Conservation (phyloP, 2,797 vertebrate genomes). For the Scolopax bukidnonensis region DNA sequence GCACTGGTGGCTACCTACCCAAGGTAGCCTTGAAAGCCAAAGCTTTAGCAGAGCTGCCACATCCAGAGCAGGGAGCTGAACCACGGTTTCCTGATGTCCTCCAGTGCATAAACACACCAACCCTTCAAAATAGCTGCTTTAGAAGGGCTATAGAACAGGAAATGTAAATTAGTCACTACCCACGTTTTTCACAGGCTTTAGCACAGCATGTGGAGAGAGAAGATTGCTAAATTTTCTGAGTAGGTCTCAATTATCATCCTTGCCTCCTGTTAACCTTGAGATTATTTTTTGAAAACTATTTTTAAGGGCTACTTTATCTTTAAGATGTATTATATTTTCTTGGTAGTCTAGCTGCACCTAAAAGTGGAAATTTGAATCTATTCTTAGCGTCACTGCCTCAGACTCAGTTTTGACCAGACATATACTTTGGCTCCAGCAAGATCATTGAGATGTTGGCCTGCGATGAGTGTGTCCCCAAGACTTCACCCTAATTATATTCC, state of each 20-base stretch:
- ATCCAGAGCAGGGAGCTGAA: background rate
- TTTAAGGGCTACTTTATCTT: background rate
- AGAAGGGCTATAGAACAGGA: background rate
- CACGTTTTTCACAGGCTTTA: background rate
- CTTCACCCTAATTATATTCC: background rate
- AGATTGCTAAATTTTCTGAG: background rate
- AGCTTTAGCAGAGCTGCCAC: background rate
- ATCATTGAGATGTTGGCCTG: background rate
- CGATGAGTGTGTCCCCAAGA: background rate
- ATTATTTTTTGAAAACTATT: background rate
- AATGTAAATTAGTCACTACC: background rate
- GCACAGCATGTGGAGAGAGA: background rate
- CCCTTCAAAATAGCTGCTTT: background rate
- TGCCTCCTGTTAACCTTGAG: background rate
- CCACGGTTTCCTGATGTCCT: background rate
- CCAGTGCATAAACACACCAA: background rate
- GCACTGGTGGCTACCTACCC: rapidly evolving
- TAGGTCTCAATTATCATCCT: background rate
- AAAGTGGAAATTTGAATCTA: background rate
- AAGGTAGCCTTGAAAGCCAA: background rate
- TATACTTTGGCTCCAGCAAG: background rate
- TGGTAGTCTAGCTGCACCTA: background rate
- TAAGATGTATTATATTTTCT: background rate
- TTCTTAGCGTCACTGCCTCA: background rate
- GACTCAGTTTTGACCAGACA: background rate